Conservation (phyloP, 1,140 invertebrate species). For the Nasonia vitripennis region DNA sequence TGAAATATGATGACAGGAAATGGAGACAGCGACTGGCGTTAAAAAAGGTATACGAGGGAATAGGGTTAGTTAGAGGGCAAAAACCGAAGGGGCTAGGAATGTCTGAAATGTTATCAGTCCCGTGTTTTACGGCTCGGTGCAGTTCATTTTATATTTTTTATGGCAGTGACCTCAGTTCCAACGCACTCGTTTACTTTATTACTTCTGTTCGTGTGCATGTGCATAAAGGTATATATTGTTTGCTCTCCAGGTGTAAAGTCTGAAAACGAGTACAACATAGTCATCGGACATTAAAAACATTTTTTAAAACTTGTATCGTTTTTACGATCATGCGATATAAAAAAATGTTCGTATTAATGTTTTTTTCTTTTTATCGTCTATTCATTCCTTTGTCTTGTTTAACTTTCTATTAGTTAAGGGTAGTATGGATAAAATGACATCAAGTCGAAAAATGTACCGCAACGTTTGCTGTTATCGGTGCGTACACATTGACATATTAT, state of each 20-base stretch:
- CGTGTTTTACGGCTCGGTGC: slow-evolving; percentile 10
- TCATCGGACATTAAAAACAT: slow-evolving; percentile 21
- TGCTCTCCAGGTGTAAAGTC: slow-evolving; percentile 6
- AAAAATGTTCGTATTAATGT: background rate
- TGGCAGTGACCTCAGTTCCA: slow-evolving; percentile 27
- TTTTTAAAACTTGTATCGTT: slow-evolving; percentile 10
- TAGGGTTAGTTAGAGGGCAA: background rate
- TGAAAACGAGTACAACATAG: background rate
- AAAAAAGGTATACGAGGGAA: background rate
- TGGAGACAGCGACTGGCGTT: background rate
- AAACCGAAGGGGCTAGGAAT: slow-evolving; percentile 19
- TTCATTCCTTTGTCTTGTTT: background rate
- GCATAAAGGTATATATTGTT: background rate
- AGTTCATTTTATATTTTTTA: slow-evolving; percentile 26
- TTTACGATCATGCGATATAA: background rate
- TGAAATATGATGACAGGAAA: slow-evolving; percentile 27
- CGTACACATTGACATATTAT: slow-evolving; percentile 38
- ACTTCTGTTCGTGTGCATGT: background rate
- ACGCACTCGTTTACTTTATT: slow-evolving; percentile 16
- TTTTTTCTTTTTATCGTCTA: background rate
- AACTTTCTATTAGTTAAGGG: slow-evolving; percentile 24
- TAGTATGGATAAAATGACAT: slow-evolving; percentile 44
- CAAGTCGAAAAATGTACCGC: slow-evolving; percentile 36
- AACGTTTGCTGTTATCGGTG: background rate
- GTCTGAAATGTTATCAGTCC: slow-evolving; percentile 13